Base-by-base conservation (phyloP, 2,797 vertebrate species). In the Acomys russatus region DNA sequence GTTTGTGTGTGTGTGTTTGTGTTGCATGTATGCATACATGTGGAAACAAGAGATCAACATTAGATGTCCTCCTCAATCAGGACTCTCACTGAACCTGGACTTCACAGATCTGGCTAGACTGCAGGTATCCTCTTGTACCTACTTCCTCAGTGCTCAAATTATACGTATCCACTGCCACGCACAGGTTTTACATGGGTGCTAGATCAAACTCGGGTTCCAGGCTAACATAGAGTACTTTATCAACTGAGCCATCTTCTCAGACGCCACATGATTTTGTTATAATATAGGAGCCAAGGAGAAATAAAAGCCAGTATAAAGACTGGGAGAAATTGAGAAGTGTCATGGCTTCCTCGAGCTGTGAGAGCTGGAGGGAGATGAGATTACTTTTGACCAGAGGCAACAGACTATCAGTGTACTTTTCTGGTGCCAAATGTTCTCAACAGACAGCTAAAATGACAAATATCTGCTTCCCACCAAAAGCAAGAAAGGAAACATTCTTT, bases 341-440 rank as follows among this genome's bases (percentile, higher is more conserved):
- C 28, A 1, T 23, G 9, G 54, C 14, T 59, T 78, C 77, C 71
- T 77, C 35, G 71, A 30, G 59, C 82, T 88, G 5, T 33, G 20
- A 92, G 70, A 93, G 70, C 44, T 35, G 61, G 28, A 38, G 17
- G 77, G 78, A 74, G 61, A 95, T 14, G 54, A 92, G 63, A 51
- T 71, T 88, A 78, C 64, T 82, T 93, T 64, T 90, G 71, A 93
- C 85, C 66, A 79, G 35, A 95, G 44, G 66, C n/a, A 93, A 85
- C 88, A 92, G 54, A 63, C 88, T 90, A 61, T 91, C 68, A 78
- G 92, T 25, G 33, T 9, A 76, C 51, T 88, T 90, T 96, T 88
- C 80, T 76, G 91, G 92, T 92, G 95, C 70, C 78, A 94, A 96
- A 88, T 94, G 90, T 63, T 96, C 93, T 79, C 95, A 82, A 90